A percentile compares a stretch with the other conserved stretches of the same genome.
Conservation (phyloP, 2,113 vertebrate genomes). For the Speoplatyrhinus poulsoni region DNA sequence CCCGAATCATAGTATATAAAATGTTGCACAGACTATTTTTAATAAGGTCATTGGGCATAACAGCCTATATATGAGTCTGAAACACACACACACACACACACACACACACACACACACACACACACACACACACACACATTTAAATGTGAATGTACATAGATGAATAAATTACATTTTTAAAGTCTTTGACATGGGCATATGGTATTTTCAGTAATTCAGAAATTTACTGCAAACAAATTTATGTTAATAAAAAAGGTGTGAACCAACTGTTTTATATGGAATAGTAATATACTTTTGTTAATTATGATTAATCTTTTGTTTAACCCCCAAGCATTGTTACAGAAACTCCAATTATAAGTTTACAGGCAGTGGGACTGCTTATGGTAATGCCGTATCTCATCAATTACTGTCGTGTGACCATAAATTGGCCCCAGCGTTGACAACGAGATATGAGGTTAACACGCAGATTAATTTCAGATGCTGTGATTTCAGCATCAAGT, state of each 20-base stretch:
- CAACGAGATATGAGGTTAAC: constrained; percentile 71
- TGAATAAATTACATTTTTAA: constrained; percentile 49
- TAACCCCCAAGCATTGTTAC: constrained; percentile 69
- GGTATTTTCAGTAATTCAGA: constrained; percentile 65
- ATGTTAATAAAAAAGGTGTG: constrained; percentile 68
- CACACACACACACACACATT: neutral
- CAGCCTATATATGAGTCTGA: constrained; percentile 22
- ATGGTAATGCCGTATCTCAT: constrained; percentile 73
- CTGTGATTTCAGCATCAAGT: constrained; percentile 72
- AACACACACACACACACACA: neutral
- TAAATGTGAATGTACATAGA: constrained; percentile 19
- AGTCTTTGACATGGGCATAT: constrained; percentile 44
- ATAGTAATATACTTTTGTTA: constrained; percentile 72
- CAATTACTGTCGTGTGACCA: constrained; percentile 70
- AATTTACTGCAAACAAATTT: constrained; percentile 67
- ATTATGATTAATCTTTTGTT: constrained; percentile 73
- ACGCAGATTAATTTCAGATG: constrained; percentile 72
- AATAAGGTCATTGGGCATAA: constrained; percentile 26
- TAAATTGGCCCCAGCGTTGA: constrained; percentile 69
- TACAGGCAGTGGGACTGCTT: constrained; percentile 69
- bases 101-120: neutral
- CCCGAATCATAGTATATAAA: constrained; percentile 9
- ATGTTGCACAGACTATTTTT: constrained; percentile 26
- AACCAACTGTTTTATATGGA: constrained; percentile 62
- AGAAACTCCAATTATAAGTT: constrained; percentile 77